Evolutionary conservation across 2,797 vertebrate species (phyloP).

Genomic region (Pantherophis vulpinus): DNA sequence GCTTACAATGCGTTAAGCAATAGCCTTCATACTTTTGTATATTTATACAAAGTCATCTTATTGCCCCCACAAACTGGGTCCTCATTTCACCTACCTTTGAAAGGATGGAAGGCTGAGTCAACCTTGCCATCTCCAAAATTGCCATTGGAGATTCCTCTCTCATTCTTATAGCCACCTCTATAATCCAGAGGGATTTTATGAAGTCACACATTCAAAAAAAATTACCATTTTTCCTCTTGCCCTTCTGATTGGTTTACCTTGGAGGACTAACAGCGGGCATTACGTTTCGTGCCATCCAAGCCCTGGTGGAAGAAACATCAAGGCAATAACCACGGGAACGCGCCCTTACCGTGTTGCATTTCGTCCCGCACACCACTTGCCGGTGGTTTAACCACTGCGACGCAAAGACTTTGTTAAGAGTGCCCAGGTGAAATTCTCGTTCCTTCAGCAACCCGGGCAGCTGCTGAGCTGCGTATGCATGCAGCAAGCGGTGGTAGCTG

Average conservation of each 20-base stretch:
- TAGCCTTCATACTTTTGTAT: too few species aligned
- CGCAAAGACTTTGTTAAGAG: constrained; percentile 97
- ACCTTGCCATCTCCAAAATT: background rate
- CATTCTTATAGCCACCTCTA: background rate
- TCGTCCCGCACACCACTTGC: constrained; percentile 97
- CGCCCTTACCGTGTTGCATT: constrained; percentile 93
- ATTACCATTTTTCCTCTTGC: background rate
- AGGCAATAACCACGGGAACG: background rate
- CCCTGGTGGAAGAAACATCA: background rate
- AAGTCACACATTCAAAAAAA: background rate
- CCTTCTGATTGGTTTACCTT: background rate
- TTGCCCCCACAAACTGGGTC: too few species aligned
- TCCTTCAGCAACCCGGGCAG: constrained; percentile 90
- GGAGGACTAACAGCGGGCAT: background rate
- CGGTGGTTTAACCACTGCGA: constrained; percentile 98
- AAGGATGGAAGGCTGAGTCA: too few species aligned
- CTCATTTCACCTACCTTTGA: too few species aligned
- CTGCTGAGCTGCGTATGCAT: constrained; percentile 87
- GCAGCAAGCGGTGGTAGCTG: constrained; percentile 83
- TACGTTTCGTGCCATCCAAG: fast-evolving
- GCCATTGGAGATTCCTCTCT: background rate
- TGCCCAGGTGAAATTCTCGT: constrained; percentile 90
- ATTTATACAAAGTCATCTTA: too few species aligned
- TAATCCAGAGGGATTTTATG: background rate
- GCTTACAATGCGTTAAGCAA: too few species aligned